Conservation (phyloP, 2,797 vertebrate species). For the Sebastes kiyomatsui region DNA sequence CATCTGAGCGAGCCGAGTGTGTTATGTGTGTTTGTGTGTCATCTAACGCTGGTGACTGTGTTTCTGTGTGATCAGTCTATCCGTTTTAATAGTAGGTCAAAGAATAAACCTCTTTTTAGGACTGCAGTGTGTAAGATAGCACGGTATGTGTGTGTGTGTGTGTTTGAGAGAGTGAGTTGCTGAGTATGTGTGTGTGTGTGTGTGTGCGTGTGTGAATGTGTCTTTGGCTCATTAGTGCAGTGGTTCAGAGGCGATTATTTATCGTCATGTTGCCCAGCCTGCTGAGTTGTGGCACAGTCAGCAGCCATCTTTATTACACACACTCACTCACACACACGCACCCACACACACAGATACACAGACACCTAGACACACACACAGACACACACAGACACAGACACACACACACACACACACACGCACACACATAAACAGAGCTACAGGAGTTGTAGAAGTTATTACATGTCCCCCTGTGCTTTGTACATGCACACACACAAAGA, state of each 20-base stretch:
- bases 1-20: neutral
- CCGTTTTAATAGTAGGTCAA: conserved; percentile 8
- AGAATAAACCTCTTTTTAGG: conserved; percentile 14
- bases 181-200: neutral
- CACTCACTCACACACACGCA: conserved; percentile 14
- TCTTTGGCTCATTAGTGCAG: conserved; percentile 70
- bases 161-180: neutral
- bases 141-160: neutral
- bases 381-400: conserved; percentile 1
- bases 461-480: conserved; percentile 54
- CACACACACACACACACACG: neutral
- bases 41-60: neutral
- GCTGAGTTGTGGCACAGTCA: conserved; percentile 73
- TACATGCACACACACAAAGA: conserved; percentile 22
- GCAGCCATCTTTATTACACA: conserved; percentile 61
- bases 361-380: neutral
- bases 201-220: neutral
- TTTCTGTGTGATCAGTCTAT: conserved; percentile 7
- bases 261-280: conserved; percentile 65
- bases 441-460: conserved; percentile 56
- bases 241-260: conserved; percentile 72
- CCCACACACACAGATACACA: conserved; percentile 1
- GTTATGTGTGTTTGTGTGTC: neutral
- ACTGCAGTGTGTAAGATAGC: neutral
- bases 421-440: neutral